Base-by-base conservation (phyloP, 1,140 invertebrate genomes). In the Hestina assimilis region DNA sequence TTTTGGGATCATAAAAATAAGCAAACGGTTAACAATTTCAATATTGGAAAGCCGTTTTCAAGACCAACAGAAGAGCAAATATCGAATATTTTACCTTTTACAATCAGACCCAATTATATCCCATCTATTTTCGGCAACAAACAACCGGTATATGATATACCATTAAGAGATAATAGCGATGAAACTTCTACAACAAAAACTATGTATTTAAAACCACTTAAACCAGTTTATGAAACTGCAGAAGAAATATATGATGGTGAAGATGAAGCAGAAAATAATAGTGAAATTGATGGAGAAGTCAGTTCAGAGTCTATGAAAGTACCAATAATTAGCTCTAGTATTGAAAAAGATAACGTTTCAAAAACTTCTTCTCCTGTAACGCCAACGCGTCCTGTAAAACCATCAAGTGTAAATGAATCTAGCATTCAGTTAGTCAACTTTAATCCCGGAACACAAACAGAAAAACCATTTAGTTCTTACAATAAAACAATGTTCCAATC, bases 111-210 rank as follows among this genome's bases (percentile, higher is more conserved):
- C 4, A 83, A 79, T 58, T 79, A 77, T 55, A 81, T 89, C 45
- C 82, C 83, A 33, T 72, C 81, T 23, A 83, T 82, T 42, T 76
- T 72, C 28, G 74, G 67, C 41, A 61, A 43, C 17, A 59, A 73
- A 43, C 89, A 89, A 69, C 83, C 79, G 29, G 80, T 79, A 12
- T 89, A 89, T 61, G 75, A 89, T 52, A 89, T 89, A 57, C 85
- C 86, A 15, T 72, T 82, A 4, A 78, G 75, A 73, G 84, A 89
- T 56, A 78, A 83, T 50, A 80, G 71, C 28, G 63, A 83, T 41
- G 75, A 83, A 67, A 74, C 71, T 23, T 74, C 70, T 21, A 75
- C 73, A 43, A 43, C 35, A 20, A 79, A 64, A 50, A 7, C 29
- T 41, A 29, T 31, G 7, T 69, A 26, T 38, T 48, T 58, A 24